phyloP scores from a whole-genome alignment of 2,888 invertebrate genomes.

The Tenthredo distinguenda region DNA sequence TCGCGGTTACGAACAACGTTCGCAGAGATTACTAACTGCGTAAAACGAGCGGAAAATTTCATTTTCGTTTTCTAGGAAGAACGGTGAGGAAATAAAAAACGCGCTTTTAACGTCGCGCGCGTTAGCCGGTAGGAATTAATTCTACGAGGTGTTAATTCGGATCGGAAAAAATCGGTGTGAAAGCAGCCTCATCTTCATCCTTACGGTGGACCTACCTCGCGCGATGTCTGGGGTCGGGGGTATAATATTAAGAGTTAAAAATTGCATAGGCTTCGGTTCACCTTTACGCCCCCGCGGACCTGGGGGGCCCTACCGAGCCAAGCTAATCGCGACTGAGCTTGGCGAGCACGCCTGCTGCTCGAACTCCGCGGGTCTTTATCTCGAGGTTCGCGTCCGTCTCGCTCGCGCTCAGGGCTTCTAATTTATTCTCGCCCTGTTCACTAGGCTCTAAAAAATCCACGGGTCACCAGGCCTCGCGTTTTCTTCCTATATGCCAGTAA shows the following conservation, averaged over 20 bases:
- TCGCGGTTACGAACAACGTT: background rate
- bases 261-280: slow-evolving; percentile 60
- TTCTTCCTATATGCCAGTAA: background rate
- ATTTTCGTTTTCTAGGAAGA: background rate
- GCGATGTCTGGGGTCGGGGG: slow-evolving; percentile 53
- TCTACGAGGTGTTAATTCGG: background rate
- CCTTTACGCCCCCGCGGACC: slow-evolving; percentile 58
- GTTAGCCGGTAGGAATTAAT: no score
- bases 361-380: slow-evolving; percentile 57
- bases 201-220: slow-evolving; percentile 47
- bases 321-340: slow-evolving; percentile 70
- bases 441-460: background rate
- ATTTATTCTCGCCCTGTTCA: slow-evolving; percentile 41
- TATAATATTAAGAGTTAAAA: slow-evolving; percentile 63
- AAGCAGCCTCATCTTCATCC: slow-evolving; percentile 55
- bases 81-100: no score
- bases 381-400: slow-evolving; percentile 16
- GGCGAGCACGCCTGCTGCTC: slow-evolving; percentile 67
- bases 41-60: background rate
- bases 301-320: slow-evolving; percentile 59
- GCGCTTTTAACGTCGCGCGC: no score
- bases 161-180: slow-evolving; percentile 49
- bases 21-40: background rate
- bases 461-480: background rate
- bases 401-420: background rate